phyloP scores from a whole-genome alignment of 2,888 invertebrate genomes.

The Andrena praecox region DNA sequence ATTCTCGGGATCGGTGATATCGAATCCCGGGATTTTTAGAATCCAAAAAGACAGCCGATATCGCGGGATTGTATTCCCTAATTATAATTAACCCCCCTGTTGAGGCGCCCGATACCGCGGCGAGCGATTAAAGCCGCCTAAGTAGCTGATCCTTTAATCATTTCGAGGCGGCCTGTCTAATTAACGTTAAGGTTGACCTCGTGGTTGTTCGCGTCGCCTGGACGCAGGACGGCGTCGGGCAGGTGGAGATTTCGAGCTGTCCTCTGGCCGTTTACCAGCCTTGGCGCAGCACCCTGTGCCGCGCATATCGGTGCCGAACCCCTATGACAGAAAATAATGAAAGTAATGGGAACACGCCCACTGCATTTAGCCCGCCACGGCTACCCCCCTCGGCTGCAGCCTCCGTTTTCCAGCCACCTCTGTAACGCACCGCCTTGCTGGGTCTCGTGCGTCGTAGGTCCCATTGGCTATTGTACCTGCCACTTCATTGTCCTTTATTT shows the following conservation, averaged over 20 bases:
- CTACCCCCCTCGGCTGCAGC: slow-evolving; percentile 55
- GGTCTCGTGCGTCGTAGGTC: slow-evolving; percentile 68
- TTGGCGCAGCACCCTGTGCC: slow-evolving; percentile 17
- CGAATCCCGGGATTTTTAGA: too few relatives aligned
- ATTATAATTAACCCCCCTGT: background rate
- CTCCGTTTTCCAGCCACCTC: slow-evolving; percentile 52
- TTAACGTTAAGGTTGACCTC: slow-evolving; percentile 35
- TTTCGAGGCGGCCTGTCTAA: slow-evolving; percentile 16
- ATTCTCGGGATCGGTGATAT: too few relatives aligned
- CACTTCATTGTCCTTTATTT: slow-evolving; percentile 82
- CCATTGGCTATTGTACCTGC: slow-evolving; percentile 81
- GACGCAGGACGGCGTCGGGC: background rate
- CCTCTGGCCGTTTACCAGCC: slow-evolving; percentile 24
- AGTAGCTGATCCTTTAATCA: slow-evolving; percentile 11
- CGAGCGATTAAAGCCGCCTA: slow-evolving; percentile 7
- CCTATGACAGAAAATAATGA: slow-evolving; percentile 82
- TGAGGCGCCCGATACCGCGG: background rate
- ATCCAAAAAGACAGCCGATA: too few relatives aligned
- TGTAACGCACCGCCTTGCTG: slow-evolving; percentile 64
- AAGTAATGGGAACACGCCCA: slow-evolving; percentile 85
- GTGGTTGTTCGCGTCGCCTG: slow-evolving; percentile 18
- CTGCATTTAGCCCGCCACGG: slow-evolving; percentile 80
- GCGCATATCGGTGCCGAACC: slow-evolving; percentile 74
- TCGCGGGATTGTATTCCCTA: too few relatives aligned
- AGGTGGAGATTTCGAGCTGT: slow-evolving; percentile 34